A percentile compares a stretch with the other conserved stretches of the same genome.
Conservation (phyloP, 2,113 vertebrate species). For the Macroglossus sobrinus region DNA sequence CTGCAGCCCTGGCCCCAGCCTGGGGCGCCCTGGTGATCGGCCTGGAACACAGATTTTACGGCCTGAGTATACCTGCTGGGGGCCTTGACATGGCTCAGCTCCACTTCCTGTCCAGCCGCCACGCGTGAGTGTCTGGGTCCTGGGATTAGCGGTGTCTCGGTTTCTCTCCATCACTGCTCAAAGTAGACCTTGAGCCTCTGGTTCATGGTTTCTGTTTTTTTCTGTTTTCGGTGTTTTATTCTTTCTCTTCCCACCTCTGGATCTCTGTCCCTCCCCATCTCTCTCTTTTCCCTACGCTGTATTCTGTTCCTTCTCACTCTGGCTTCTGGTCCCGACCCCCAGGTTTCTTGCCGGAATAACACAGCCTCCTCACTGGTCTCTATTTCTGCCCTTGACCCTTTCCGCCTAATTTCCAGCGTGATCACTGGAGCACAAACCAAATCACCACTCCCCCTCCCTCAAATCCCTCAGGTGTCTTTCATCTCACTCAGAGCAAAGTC, state of each 20-base stretch:
- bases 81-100: constrained; percentile 81
- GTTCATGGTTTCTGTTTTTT: not conserved
- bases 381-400: not conserved
- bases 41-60: constrained; percentile 92
- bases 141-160: accelerated
- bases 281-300: not conserved
- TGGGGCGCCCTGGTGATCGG: constrained; percentile 85
- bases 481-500: not conserved
- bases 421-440: not conserved
- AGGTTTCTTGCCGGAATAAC: not conserved
- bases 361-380: not conserved
- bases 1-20: constrained; percentile 84
- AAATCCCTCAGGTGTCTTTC: not conserved
- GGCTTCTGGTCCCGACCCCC: not conserved
- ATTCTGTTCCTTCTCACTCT: not conserved
- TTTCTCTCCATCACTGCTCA: not conserved
- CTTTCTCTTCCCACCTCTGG: not conserved
- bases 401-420: not conserved
- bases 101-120: constrained; percentile 86
- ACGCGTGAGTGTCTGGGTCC: constrained; percentile 85
- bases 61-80: constrained; percentile 84
- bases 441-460: not conserved
- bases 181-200: not conserved
- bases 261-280: not conserved
- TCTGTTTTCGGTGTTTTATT: not conserved